phyloP scores from a whole-genome alignment of 2,797 vertebrate species.

The Apodemus agrarius region DNA sequence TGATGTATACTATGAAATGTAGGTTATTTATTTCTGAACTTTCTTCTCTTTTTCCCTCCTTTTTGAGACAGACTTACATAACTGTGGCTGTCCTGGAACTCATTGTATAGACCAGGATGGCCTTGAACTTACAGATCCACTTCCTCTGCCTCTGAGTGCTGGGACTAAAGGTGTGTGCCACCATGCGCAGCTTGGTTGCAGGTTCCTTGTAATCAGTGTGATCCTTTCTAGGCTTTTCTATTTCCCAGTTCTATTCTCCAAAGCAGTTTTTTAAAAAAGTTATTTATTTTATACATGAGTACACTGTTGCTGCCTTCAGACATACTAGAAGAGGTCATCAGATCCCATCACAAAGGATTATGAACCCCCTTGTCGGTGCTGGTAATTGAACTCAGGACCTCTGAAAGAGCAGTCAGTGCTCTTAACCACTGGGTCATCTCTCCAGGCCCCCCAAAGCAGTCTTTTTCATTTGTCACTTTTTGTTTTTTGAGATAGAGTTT shows the following conservation, averaged over 20 bases:
- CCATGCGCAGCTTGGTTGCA: neutral
- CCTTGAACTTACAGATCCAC: neutral
- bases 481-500: neutral
- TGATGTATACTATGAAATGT: neutral
- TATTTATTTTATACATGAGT: too few species aligned
- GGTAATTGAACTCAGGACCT: too few species aligned
- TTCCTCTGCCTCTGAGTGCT: neutral
- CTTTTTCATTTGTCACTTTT: neutral
- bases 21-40: neutral
- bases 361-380: too few species aligned
- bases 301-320: too few species aligned
- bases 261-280: neutral
- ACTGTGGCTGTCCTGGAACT: neutral
- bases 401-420: too few species aligned
- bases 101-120: neutral
- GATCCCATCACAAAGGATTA: too few species aligned
- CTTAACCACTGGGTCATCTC: too few species aligned
- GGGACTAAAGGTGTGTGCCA: neutral
- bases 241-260: neutral
- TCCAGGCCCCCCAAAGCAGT: too few species aligned
- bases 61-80: neutral
- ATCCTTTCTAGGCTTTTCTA: conserved; percentile 3
- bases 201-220: neutral
- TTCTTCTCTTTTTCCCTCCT: neutral
- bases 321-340: too few species aligned